Conservation (phyloP, 1,140 invertebrate species). For the Papilio helenus region DNA sequence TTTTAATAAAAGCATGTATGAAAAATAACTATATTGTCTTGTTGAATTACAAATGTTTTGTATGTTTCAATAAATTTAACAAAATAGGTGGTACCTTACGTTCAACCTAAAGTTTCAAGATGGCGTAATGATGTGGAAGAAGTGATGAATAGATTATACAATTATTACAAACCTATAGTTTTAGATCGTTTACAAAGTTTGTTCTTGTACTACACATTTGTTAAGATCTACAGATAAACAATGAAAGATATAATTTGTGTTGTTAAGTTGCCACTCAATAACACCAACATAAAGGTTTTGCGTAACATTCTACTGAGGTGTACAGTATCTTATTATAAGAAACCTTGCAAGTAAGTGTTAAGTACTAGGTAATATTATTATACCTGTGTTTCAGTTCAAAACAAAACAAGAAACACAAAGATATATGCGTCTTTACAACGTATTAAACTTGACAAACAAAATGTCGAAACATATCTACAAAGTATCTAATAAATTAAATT, state of each 20-base stretch:
- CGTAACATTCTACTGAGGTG: constrained; percentile 21
- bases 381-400: not conserved
- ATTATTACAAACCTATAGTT: not conserved
- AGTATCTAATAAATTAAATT: too few relatives aligned
- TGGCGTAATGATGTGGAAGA: not conserved
- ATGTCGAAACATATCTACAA: not conserved
- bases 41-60: too few relatives aligned
- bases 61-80: too few relatives aligned
- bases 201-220: not conserved
- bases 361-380: constrained; percentile 31
- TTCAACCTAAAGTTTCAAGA: too few relatives aligned
- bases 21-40: not conserved
- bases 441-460: not conserved
- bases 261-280: constrained; percentile 3
- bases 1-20: not conserved
- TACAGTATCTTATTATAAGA: constrained; percentile 12
- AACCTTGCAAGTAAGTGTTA: constrained; percentile 32
- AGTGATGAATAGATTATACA: not conserved
- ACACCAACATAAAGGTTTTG: constrained; percentile 21
- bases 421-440: not conserved
- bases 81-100: too few relatives aligned
- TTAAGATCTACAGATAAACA: not conserved
- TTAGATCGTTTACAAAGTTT: constrained; percentile 5
- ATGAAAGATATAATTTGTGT: constrained; percentile 21
- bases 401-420: constrained; percentile 18